Evolutionary conservation across 2,797 vertebrate genomes (phyloP), one percentile per base, ranked within the genome.

Genomic region (Helostoma temminkii): DNA sequence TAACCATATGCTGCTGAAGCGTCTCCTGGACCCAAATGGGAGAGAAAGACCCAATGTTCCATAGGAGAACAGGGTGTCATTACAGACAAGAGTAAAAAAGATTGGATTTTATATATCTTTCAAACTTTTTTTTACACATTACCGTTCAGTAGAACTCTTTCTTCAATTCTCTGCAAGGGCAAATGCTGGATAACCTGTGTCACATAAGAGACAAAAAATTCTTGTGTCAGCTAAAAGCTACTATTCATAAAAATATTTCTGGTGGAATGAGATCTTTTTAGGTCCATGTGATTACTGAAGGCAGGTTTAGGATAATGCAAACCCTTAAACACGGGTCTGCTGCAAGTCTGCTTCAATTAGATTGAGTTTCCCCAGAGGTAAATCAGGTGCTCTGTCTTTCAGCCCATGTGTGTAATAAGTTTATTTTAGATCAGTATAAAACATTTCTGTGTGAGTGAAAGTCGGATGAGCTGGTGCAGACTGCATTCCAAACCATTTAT

Each of bases 401-500:
- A 70, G 52, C 62, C 43, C 18, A 22, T 64, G 53, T 71, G 58
- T 69, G 74, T 63, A 73, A 52, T 62, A 56, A 78, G 81, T 84
- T 89, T 48, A 89, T 85, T 91, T 88, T 88, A 91, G 80, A 83
- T 87, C 71, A 85, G 86, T 85, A 84, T 80, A 80, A 90, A 90
- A 80, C 60, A 68, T 83, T 75, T 77, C 50, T 67, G 71, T 68
- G 59, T 25, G 74, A 84, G 83, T 87, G 79, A 42, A 74, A 78
- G 80, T 81, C 80, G 26, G 15, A 69, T 28, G 74, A 74, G 67
- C 83, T 61, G 77, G 63, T 78, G 83, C 83, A 73, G 73, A 81
- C 88, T 79, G 82, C 90, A 93, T 93, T 92, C 92, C 91, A 90
- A 84, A 75, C 90, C 92, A 89, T 91, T 91, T 92, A 92, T 90